Base-by-base conservation (phyloP, 2,797 vertebrate genomes). In the Periophthalmus magnuspinnatus region DNA sequence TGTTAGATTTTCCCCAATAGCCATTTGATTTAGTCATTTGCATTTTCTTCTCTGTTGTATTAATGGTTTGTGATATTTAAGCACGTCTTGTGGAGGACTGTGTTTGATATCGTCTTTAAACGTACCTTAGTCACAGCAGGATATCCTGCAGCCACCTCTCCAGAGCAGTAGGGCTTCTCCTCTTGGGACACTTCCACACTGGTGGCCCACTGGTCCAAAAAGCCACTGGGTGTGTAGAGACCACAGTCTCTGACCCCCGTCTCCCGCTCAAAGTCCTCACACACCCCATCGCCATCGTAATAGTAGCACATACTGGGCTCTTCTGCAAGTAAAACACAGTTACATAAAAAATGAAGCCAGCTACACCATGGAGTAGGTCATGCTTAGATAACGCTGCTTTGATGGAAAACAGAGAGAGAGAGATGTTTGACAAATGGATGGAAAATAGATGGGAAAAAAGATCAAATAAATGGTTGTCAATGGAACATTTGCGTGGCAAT, bases 221-320 rank as follows among this genome's bases (percentile, higher is more conserved):
- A 98, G 28, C 97, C 98, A 28, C 90, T 95, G 45, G 98, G 98
- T 0, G 97, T 98, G 87, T 98, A 99, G 68, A 99, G 93, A 0
- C 98, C 98, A 36, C 98, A 99, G 89, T 99, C 98, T 75, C 95
- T 94, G 75, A 98, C 96, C 52, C 97, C 97, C 2, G 95, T 97
- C 93, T 96, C 95, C 64, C 93, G 93, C 85, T 99, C 98, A 80
- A 99, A 99, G 79, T 99, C 97, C 83, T 99, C 98, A 52, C 98
- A 99, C 48, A 99, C 92, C 1, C 98, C 98, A 3, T 99, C 98
- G 0, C 98, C 98, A 0, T 99, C 97, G 0, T 98, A 98, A 90
- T 97, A 98, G 86, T 99, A 99, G 82, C 98, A 99, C 82, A 95
- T 93, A 90, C 97, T 99, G 48, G 98, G 97, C 70, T 97, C 95